Base-by-base conservation (phyloP, 2,797 vertebrate genomes). In the Molossus molossus region DNA sequence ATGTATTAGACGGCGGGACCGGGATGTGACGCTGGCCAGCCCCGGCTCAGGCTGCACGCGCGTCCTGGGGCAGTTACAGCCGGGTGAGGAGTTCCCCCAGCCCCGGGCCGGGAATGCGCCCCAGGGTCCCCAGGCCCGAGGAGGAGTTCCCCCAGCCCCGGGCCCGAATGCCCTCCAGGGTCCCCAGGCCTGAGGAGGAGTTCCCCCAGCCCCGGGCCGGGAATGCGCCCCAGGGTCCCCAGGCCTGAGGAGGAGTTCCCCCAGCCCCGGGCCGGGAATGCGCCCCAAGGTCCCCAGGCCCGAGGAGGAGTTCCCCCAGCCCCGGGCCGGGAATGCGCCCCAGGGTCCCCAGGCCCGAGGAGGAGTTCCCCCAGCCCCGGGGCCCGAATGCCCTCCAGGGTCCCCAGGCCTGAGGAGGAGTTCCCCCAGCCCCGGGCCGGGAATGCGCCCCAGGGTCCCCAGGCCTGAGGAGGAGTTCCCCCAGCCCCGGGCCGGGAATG, bases 1-100 rank as follows among this genome's bases (percentile, higher is more conserved):
- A 92, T 96, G 97, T 97, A 97, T 97, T 98, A 97, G 98, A 94
- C 64, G 18, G 9, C 53, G 97, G 57, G 87, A 88, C 73, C 73
- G 70, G 96, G 96, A 97, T 94, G 96, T 96, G 94, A 85, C 93
- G 72, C 95, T 33, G 64, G 84, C 67, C 90, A 21, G 96, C 95
- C 45, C 27, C 80, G 86, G 91, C 60, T 97, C 48, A 6, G 40
- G 40, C 53, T 87, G 9, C 27, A 77, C 70, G 87, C 48, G 45
- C 27, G 91, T 14, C 23, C 95, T 86, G 58, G 89, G 96, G 95
- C 53, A 64, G 93, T 97, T 97, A 27, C 62, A 29, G 62, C 62
- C 25, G 3, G 62, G 5, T 23, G 60, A 25, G 4, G 10, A 27
- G 60, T 27, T 5, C 62, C 12, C 15, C 5, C 2, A 53, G 73